phyloP scores from a whole-genome alignment of 2,888 invertebrate species.

The Cheilosia impressa region DNA sequence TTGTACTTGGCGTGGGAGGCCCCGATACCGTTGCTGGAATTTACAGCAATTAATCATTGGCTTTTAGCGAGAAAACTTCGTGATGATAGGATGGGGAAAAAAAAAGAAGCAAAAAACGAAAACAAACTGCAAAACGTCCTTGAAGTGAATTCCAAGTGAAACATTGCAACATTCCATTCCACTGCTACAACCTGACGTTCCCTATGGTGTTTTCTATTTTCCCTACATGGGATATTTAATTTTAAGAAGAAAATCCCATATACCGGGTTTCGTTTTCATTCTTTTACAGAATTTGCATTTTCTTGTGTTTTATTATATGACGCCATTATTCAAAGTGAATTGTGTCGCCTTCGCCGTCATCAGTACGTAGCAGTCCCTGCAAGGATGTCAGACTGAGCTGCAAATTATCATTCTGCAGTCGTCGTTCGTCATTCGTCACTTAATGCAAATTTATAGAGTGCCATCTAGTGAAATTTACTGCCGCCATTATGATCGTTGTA shows the following conservation, averaged over 20 bases:
- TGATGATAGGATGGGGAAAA: neutral
- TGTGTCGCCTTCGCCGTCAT: slow-evolving; percentile 45
- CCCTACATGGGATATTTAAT: slow-evolving; percentile 5
- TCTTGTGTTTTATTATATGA: slow-evolving; percentile 48
- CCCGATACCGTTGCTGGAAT: neutral
- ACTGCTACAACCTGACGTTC: neutral
- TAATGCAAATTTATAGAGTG: slow-evolving; percentile 73
- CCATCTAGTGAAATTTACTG: slow-evolving; percentile 61
- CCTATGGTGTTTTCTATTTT: slow-evolving; percentile 1
- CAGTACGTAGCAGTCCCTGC: slow-evolving; percentile 24
- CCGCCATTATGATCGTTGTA: slow-evolving; percentile 26
- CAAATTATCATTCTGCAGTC: slow-evolving; percentile 53
- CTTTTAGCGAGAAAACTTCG: neutral
- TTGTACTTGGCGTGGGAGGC: neutral
- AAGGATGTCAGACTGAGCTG: slow-evolving; percentile 9
- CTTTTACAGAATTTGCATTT: slow-evolving; percentile 62
- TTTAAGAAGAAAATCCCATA: slow-evolving; percentile 16
- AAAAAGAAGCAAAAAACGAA: neutral
- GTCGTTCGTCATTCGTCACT: slow-evolving; percentile 68
- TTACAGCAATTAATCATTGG: slow-evolving; percentile 18
- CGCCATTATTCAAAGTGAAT: slow-evolving; percentile 71
- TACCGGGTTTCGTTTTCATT: slow-evolving; percentile 23
- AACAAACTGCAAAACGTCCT: neutral
- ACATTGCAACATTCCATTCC: neutral
- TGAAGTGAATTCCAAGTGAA: slow-evolving; percentile 16